Percentiles rank a stretch among this genome's conserved stretches.
Conservation (phyloP, 2,888 invertebrate species). For the Leptothorax acervorum region DNA sequence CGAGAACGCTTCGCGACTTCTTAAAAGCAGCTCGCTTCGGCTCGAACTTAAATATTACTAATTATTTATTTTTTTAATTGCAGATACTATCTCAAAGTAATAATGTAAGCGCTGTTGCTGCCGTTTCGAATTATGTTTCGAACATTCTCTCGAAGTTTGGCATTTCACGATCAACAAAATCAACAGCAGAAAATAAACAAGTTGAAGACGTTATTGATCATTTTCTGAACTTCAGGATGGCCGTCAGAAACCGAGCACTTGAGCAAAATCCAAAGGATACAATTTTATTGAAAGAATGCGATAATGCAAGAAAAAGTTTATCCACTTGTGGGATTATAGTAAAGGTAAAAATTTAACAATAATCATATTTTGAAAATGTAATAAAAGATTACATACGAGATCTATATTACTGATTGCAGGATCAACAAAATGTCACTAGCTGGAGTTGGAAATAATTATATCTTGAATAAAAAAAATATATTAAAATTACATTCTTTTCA, state of each 20-base stretch:
- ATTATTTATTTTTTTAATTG: conserved; percentile 35
- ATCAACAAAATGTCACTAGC: conserved; percentile 70
- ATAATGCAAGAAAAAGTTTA: conserved; percentile 89
- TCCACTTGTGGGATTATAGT: conserved; percentile 89
- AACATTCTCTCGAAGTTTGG: conserved; percentile 77
- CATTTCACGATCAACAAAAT: conserved; percentile 79
- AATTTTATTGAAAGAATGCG: conserved; percentile 89
- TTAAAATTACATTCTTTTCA: conserved; percentile 11
- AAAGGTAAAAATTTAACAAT: conserved; percentile 86
- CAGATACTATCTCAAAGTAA: conserved; percentile 21
- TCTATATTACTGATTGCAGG: conserved; percentile 69
- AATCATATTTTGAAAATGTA: neutral
- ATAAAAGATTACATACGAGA: neutral
- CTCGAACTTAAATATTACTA: neutral
- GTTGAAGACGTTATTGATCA: conserved; percentile 88
- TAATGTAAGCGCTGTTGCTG: conserved; percentile 86
- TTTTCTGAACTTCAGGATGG: conserved; percentile 88
- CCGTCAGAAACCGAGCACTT: conserved; percentile 88
- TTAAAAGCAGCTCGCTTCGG: too few relatives aligned
- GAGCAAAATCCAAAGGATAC: conserved; percentile 86
- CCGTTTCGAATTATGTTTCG: conserved; percentile 88
- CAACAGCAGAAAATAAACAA: conserved; percentile 73
- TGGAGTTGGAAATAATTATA: conserved; percentile 72
- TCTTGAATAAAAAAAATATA: conserved; percentile 43
- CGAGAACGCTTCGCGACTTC: too few relatives aligned